Conservation (phyloP, 2,888 invertebrate species). For the Drosophila meridionalis region DNA sequence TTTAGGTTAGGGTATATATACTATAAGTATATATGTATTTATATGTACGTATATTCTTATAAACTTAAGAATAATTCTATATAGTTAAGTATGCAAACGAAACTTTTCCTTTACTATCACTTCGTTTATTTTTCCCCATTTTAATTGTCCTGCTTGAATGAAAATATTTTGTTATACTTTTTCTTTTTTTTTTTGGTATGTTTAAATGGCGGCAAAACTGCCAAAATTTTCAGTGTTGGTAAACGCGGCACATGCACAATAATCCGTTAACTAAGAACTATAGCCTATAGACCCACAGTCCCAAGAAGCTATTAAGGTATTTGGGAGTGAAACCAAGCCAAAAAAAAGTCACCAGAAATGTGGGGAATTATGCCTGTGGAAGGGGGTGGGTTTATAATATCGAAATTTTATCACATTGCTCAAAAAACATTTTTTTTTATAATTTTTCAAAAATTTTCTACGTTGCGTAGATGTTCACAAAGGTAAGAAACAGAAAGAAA, state of each 20-base stretch:
- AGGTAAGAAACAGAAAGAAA: background rate
- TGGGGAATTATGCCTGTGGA: background rate
- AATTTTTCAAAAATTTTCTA: constrained; percentile 37
- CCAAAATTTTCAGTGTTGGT: constrained; percentile 45
- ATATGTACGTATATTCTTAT: constrained; percentile 36
- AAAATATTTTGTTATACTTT: constrained; percentile 46
- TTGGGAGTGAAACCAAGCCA: constrained; percentile 51
- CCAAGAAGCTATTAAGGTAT: constrained; percentile 32
- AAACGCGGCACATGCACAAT: constrained; percentile 64
- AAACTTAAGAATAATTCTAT: constrained; percentile 65
- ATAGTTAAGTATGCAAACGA: constrained; percentile 67
- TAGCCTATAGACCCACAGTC: constrained; percentile 15
- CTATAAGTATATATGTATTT: constrained; percentile 26
- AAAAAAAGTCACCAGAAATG: constrained; percentile 72
- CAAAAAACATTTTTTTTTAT: no score
- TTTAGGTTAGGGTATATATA: constrained; percentile 18
- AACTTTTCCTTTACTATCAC: constrained; percentile 65
- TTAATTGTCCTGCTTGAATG: constrained; percentile 37
- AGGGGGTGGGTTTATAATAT: background rate
- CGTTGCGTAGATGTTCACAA: constrained; percentile 35
- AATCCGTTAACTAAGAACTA: constrained; percentile 5
- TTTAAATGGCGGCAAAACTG: constrained; percentile 77
- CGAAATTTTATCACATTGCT: constrained; percentile 4
- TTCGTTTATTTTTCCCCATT: constrained; percentile 41
- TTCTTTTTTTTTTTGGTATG: constrained; percentile 66